Evolutionary conservation across 2,113 vertebrate genomes (phyloP).

Genomic region (Bos javanicus): DNA sequence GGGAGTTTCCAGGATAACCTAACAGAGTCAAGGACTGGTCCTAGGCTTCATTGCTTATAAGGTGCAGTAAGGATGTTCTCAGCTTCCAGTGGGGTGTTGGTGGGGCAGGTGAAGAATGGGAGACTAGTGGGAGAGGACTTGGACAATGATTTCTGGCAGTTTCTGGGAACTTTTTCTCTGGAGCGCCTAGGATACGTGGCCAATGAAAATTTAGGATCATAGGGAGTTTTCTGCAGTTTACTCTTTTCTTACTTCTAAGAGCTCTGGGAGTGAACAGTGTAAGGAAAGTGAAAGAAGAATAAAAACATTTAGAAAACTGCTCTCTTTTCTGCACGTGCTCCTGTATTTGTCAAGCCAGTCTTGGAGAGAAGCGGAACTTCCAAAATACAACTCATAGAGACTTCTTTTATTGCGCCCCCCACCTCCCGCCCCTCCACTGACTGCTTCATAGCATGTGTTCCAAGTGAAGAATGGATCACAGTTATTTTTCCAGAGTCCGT

Average conservation of each 20-base stretch:
- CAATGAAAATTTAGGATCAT: not conserved
- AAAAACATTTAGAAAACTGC: not conserved
- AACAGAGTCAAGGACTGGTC: not conserved
- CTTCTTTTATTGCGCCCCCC: not conserved
- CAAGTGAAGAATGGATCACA: not conserved
- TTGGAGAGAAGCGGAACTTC: not conserved
- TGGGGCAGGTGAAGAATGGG: not conserved
- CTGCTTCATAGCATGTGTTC: not conserved
- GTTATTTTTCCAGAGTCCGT: not conserved
- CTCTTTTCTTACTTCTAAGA: not conserved
- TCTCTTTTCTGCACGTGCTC: not conserved
- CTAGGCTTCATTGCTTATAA: not conserved
- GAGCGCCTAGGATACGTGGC: not conserved
- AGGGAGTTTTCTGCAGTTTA: not conserved
- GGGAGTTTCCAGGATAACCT: not conserved
- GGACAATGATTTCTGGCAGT: not conserved
- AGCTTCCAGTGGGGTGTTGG: rapidly evolving
- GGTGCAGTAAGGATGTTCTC: not conserved
- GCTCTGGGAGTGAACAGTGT: not conserved
- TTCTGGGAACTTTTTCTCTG: not conserved
- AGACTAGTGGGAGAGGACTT: not conserved
- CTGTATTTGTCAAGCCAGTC: not conserved
- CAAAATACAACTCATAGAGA: not conserved
- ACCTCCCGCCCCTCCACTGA: not conserved
- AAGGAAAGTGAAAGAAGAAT: not conserved